Conservation (phyloP, 2,888 invertebrate genomes). For the Tigriopus californicus region DNA sequence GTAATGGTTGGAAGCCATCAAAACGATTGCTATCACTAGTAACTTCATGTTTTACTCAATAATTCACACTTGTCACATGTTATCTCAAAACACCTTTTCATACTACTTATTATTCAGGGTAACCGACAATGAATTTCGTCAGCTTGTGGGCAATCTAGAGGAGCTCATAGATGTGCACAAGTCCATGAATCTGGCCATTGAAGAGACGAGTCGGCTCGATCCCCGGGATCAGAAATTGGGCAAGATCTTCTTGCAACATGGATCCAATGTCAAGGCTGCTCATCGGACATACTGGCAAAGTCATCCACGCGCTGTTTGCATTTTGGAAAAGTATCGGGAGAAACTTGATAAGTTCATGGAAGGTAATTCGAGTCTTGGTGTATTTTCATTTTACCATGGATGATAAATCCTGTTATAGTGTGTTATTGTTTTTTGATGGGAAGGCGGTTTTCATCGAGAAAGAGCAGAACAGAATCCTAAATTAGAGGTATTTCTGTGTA, state of each 20-base stretch:
- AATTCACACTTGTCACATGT: too few species aligned
- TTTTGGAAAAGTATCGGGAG: constrained; percentile 77
- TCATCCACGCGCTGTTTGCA: constrained; percentile 83
- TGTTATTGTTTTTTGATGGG: too few species aligned
- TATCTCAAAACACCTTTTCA: not conserved
- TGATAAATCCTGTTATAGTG: too few species aligned
- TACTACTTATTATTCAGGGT: constrained; percentile 39
- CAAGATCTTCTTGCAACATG: constrained; percentile 60
- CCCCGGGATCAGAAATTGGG: constrained; percentile 68
- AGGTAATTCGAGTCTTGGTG: constrained; percentile 22
- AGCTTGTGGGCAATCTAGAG: constrained; percentile 67
- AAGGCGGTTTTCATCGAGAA: too few species aligned
- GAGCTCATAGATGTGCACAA: constrained; percentile 71
- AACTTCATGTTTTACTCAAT: too few species aligned
- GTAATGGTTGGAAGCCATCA: not conserved
- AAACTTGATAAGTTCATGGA: constrained; percentile 72
- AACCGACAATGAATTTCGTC: constrained; percentile 61
- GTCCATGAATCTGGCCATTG: constrained; percentile 53
- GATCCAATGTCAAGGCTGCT: constrained; percentile 43
- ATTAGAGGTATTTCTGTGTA: too few species aligned
- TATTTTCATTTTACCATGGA: too few species aligned
- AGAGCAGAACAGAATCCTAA: too few species aligned
- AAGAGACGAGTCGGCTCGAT: constrained; percentile 51
- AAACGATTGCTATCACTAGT: not conserved
- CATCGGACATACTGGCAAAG: constrained; percentile 76